These are phyloP conservation scores for Podarcis cretensis DNA, from an alignment of 2,113 vertebrate genomes.

Conservation along the genomic window DNA sequence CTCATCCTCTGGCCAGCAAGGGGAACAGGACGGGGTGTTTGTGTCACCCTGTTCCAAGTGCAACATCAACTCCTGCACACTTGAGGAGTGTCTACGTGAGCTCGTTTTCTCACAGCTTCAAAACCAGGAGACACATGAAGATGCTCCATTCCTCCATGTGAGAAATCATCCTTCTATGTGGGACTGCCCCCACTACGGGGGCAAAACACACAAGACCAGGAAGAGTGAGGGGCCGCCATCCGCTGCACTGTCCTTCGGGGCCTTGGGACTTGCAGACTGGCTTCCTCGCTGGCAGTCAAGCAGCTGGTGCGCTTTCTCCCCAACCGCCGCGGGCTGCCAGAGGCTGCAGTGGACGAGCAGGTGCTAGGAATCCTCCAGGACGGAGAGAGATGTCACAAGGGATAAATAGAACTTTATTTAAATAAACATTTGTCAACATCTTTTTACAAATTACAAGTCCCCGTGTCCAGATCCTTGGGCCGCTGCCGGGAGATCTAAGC, in stretches of 20 bases:
- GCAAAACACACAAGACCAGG: accelerated
- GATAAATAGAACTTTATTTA: conserved; percentile 89
- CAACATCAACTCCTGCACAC: accelerated
- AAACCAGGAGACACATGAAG: not conserved
- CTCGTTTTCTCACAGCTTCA: not conserved
- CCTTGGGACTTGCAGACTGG: not conserved
- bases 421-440: conserved; percentile 83
- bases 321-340: conserved; percentile 25
- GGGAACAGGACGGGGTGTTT: not conserved
- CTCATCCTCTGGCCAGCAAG: not conserved
- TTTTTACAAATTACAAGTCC: conserved; percentile 82
- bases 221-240: not conserved
- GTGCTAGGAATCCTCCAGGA: conserved; percentile 67
- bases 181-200: not conserved
- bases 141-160: no score
- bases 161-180: not conserved
- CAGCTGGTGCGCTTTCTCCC: not conserved
- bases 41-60: no score
- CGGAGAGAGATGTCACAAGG: conserved; percentile 78
- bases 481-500: conserved; percentile 59
- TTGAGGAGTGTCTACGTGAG: accelerated
- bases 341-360: conserved; percentile 46
- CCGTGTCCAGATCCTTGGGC: conserved; percentile 57
- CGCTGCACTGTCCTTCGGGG: not conserved
- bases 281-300: not conserved